Base-by-base conservation (phyloP, 1,140 invertebrate genomes). In the Colletes gigas region DNA sequence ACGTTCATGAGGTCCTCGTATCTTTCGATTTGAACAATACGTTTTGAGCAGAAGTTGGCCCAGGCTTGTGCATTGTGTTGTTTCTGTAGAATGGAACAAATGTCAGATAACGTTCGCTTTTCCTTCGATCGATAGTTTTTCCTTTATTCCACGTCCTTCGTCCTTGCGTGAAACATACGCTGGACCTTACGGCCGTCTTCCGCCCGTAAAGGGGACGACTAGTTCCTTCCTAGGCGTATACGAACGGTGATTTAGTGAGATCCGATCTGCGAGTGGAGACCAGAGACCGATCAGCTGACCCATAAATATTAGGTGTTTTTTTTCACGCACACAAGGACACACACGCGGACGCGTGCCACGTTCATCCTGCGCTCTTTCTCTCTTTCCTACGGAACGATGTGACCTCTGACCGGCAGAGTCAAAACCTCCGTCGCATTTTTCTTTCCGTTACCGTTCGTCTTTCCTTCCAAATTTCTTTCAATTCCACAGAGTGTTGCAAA, bases 291-390 rank as follows among this genome's bases (percentile, higher is more conserved):
- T 92, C 91, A 91, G 86, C 82, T 84, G 69, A 86, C 89, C 88
- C 88, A 91, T 92, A 92, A 91, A 92, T 92, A 91, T 91, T 90
- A 91, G 88, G 88, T 90, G 88, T 91, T 91, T 90, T 91, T 89
- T 91, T 88, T 83, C 55, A 70, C 59, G 60, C 70, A 63, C 52
- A 65, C 78, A 69, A 9, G 44, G 17, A 39, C 30, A 60, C 55
- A 39, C 65, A 21, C 50, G 19, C 21, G 52, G 17, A 14, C 71
- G 70, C 65, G 47, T n/a, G 54, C 41, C 60, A 67, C 63, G 52
- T 54, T 30, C 47, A 47, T 50, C 30, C 63, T n/a, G 19, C 66
- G 2, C 52, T 75, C 39, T 39, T 62, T 21, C 44, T 72, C 15
- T 60, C 73, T 21, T 30, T 63, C 60, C 19, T 19, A 14, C 73